Conservation (phyloP, 2,888 invertebrate species). For the Cartodere bifasciata region DNA sequence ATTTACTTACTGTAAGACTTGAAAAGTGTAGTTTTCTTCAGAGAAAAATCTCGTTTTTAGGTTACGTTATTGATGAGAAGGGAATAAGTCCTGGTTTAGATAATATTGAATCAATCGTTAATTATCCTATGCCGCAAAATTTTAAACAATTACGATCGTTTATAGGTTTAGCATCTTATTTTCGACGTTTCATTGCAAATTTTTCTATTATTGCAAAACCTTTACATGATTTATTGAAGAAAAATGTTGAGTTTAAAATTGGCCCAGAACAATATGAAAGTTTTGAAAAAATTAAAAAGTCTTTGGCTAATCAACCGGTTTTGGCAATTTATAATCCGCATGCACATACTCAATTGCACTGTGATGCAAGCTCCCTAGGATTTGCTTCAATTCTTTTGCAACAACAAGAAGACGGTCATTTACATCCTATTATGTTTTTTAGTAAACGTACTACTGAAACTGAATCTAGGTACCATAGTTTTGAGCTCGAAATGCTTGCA, state of each 20-base stretch:
- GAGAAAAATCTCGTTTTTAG: constrained; percentile 10
- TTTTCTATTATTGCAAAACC: constrained; percentile 3
- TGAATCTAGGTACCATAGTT: constrained; percentile 25
- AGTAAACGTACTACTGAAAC: constrained; percentile 21
- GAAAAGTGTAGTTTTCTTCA: constrained; percentile 12
- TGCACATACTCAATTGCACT: constrained; percentile 24
- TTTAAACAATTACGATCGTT: constrained; percentile 8
- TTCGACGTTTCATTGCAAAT: constrained; percentile 8
- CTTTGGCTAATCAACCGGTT: constrained; percentile 13
- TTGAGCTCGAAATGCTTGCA: constrained; percentile 23
- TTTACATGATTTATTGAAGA: constrained; percentile 2
- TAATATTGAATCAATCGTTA: constrained; percentile 5
- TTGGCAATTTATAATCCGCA: constrained; percentile 17
- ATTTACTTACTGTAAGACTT: constrained; percentile 9
- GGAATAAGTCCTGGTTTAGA: constrained; percentile 9
- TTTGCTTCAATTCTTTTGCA: constrained; percentile 25
- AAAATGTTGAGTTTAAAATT: constrained; percentile 16
- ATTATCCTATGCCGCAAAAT: constrained; percentile 11
- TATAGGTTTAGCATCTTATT: constrained; percentile 10
- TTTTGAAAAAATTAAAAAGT: constrained; percentile 18
- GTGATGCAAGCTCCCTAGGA: constrained; percentile 24
- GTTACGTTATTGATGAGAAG: constrained; percentile 5
- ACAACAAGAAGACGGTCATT: constrained; percentile 18
- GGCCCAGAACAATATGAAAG: constrained; percentile 12
- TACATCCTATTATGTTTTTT: constrained; percentile 25